phyloP scores from a whole-genome alignment of 1,140 invertebrate genomes.

The Drosophila guanche region DNA sequence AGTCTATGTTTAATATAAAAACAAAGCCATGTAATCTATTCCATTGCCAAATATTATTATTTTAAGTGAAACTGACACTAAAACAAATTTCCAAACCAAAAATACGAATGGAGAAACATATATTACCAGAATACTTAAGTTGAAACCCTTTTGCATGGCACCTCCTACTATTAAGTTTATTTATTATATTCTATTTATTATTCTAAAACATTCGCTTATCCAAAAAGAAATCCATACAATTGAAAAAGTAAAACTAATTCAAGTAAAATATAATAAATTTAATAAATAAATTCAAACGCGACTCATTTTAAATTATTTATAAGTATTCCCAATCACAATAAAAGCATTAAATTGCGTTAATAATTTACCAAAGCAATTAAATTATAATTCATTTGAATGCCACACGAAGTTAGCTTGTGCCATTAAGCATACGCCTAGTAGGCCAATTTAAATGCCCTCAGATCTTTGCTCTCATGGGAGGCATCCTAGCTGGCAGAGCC shows the following conservation, averaged over 20 bases:
- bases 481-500: slow-evolving; percentile 15
- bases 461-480: slow-evolving; percentile 9
- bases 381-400: slow-evolving; percentile 25
- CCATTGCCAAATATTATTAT: not conserved
- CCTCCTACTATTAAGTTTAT: too few relatives aligned
- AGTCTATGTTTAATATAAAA: not conserved
- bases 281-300: too few relatives aligned
- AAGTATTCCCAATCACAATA: not conserved
- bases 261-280: too few relatives aligned
- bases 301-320: too few relatives aligned
- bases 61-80: not conserved
- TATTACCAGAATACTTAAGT: not conserved
- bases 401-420: not conserved
- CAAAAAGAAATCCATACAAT: too few relatives aligned
- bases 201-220: too few relatives aligned
- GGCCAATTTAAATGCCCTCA: not conserved
- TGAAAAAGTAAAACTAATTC: too few relatives aligned
- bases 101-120: not conserved
- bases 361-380: slow-evolving; percentile 21
- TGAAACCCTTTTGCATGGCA: not conserved
- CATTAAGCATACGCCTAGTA: slow-evolving; percentile 22
- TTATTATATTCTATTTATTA: too few relatives aligned
- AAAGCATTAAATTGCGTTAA: slow-evolving; percentile 21
- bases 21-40: not conserved
- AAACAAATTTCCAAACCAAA: too few relatives aligned